Percentiles rank a stretch among this genome's conserved stretches.
Conservation (phyloP, 2,888 invertebrate species). For the Hypselothyrea guttata region DNA sequence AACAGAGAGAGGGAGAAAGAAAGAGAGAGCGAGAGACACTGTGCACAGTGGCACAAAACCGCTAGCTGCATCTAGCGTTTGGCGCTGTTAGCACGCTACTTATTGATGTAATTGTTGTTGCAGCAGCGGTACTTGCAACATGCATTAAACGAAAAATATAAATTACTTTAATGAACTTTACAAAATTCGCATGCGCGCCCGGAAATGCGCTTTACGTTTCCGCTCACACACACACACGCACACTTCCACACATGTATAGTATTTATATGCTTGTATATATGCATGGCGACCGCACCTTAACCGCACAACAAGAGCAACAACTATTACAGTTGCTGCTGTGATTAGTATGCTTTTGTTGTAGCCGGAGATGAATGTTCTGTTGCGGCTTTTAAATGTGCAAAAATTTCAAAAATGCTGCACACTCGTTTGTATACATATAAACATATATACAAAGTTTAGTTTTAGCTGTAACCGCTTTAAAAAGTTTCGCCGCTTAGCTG, state of each 20-base stretch:
- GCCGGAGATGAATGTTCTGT: slow-evolving; percentile 60
- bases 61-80: slow-evolving; percentile 7
- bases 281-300: slow-evolving; percentile 48
- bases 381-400: slow-evolving; percentile 58
- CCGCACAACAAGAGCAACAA: slow-evolving; percentile 40
- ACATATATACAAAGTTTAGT: slow-evolving; percentile 1
- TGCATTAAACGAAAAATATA: slow-evolving; percentile 73
- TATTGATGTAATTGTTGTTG: slow-evolving; percentile 74
- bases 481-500: too few species aligned
- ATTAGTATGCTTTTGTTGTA: slow-evolving; percentile 69
- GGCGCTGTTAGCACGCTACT: slow-evolving; percentile 55
- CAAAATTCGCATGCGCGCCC: slow-evolving; percentile 73
- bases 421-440: too few species aligned
- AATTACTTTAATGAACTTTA: slow-evolving; percentile 77
- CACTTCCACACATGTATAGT: slow-evolving; percentile 13
- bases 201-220: slow-evolving; percentile 75
- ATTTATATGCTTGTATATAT: slow-evolving; percentile 12
- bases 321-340: slow-evolving; percentile 45
- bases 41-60: background rate
- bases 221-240: slow-evolving; percentile 35
- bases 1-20: too few species aligned
- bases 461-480: slow-evolving; percentile 18
- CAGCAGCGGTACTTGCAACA: slow-evolving; percentile 55
- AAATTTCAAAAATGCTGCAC: slow-evolving; percentile 17
- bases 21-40: background rate